These are phyloP conservation scores for Nephila pilipes DNA, from an alignment of 1,140 invertebrate genomes.

Conservation along the genomic window DNA sequence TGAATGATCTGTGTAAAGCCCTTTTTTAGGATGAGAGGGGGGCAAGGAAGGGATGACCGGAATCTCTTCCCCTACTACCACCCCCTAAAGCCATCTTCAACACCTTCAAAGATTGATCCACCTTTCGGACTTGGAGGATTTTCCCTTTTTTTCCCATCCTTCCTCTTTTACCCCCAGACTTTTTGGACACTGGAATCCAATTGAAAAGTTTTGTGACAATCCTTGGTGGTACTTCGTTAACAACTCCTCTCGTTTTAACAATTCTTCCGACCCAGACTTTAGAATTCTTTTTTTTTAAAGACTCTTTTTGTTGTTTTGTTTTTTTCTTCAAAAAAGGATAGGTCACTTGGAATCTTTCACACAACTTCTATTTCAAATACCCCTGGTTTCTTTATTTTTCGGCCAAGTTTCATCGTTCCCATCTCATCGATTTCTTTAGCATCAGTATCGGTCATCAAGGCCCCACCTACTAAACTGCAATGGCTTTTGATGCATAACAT, in stretches of 20 bases:
- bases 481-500: slow-evolving; percentile 56
- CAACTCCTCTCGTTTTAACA: slow-evolving; percentile 72
- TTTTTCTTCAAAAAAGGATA: no score
- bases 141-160: not conserved
- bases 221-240: slow-evolving; percentile 66
- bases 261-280: slow-evolving; percentile 62
- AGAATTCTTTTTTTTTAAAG: slow-evolving; percentile 47
- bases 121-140: slow-evolving; percentile 11
- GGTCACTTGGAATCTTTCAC: slow-evolving; percentile 39
- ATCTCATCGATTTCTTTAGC: slow-evolving; percentile 59
- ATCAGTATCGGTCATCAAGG: slow-evolving; percentile 49
- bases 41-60: not conserved
- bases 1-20: slow-evolving; percentile 61
- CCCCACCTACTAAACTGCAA: not conserved
- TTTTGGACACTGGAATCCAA: slow-evolving; percentile 72
- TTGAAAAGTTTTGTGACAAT: slow-evolving; percentile 76
- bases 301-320: not conserved
- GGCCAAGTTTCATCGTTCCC: not conserved
- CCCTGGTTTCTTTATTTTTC: slow-evolving; percentile 7
- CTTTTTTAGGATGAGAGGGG: not conserved
- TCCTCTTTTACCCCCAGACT: not conserved
- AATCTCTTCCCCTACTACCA: not conserved
- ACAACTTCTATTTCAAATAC: slow-evolving; percentile 23
- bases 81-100: slow-evolving; percentile 26
- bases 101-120: slow-evolving; percentile 63